phyloP scores from a whole-genome alignment of 2,797 vertebrate species.

The Etheostoma nigrum region DNA sequence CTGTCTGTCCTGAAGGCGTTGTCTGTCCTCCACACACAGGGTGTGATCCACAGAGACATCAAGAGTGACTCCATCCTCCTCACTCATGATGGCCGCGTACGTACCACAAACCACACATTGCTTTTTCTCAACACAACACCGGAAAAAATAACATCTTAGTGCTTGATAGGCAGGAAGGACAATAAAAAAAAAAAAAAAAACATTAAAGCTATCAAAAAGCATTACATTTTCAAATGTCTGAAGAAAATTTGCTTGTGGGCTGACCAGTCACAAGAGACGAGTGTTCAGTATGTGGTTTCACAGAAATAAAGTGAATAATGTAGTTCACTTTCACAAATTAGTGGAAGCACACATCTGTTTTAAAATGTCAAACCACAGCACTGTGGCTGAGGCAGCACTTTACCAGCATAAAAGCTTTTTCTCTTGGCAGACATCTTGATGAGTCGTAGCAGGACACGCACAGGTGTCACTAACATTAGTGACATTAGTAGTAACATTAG shows the following conservation, averaged over 20 bases:
- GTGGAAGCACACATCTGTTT: background rate
- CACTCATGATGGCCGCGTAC: slow-evolving; percentile 92
- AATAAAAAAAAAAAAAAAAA: background rate
- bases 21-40: slow-evolving; percentile 93
- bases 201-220: background rate
- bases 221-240: background rate
- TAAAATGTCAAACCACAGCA: slow-evolving; percentile 13
- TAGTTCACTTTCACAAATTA: background rate
- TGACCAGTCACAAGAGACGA: background rate
- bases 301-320: background rate
- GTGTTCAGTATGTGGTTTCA: background rate
- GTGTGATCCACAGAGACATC: slow-evolving; percentile 97
- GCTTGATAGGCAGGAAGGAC: background rate
- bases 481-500: background rate
- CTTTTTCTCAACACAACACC: background rate
- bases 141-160: background rate
- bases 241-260: background rate
- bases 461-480: background rate
- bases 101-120: slow-evolving; percentile 22
- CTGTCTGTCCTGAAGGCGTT: slow-evolving; percentile 92
- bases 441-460: background rate
- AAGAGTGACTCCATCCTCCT: slow-evolving; percentile 99
- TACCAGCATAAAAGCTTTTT: background rate
- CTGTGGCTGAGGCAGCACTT: background rate
- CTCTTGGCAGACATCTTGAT: background rate